Percentiles rank a stretch among this genome's conserved stretches.
Evolutionary conservation across 2,797 vertebrate species (phyloP).

Genomic region (Aldrovandia affinis): DNA sequence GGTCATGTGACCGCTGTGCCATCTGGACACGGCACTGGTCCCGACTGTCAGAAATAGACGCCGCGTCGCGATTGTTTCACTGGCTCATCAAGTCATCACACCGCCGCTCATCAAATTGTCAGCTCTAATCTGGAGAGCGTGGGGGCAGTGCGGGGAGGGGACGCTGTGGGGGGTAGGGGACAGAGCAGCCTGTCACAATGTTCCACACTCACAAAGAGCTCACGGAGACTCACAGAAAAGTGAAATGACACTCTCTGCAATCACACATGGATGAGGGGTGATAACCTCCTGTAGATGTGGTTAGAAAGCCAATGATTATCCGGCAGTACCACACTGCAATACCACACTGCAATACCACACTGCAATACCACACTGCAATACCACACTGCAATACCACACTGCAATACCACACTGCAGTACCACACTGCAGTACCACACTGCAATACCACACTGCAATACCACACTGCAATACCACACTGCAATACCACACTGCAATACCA

Average conservation of each 20-base stretch:
- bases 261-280: not conserved
- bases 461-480: too few species aligned
- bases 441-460: too few species aligned
- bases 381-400: too few species aligned
- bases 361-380: too few species aligned
- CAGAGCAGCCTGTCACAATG: not conserved
- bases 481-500: too few species aligned
- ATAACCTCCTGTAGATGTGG: not conserved
- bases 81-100: conserved; percentile 61
- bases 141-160: conserved; percentile 35
- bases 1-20: not conserved
- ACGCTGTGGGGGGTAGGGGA: too few species aligned
- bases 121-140: conserved; percentile 60
- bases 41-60: not conserved
- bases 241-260: not conserved
- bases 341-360: too few species aligned
- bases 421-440: too few species aligned
- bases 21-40: conserved; percentile 48
- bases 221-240: too few species aligned
- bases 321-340: too few species aligned
- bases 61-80: not conserved
- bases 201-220: not conserved
- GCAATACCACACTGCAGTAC: too few species aligned
- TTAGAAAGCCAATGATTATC: not conserved
- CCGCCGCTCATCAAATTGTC: conserved; percentile 12